A percentile compares a stretch with the other conserved stretches of the same genome.
Evolutionary conservation across 2,888 invertebrate genomes (phyloP).

Genomic region (Neelides folsomi): DNA sequence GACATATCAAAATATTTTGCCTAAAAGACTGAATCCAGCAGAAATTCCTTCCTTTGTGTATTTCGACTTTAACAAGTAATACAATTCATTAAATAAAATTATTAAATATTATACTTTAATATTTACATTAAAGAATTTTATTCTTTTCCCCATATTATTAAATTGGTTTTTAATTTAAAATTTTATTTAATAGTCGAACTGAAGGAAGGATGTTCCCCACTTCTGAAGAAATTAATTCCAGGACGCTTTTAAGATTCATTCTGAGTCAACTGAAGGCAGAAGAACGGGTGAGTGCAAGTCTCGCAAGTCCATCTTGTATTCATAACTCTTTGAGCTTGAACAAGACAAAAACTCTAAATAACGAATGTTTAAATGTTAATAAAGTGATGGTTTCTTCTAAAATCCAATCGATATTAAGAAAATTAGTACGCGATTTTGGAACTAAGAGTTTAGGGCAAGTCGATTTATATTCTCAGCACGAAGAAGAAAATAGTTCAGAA

Average conservation of each 20-base stretch:
- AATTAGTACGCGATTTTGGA: too few species aligned
- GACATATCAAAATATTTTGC: conserved; percentile 27
- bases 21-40: conserved; percentile 19
- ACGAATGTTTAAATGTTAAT: too few species aligned
- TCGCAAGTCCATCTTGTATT: conserved; percentile 14
- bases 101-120: not conserved
- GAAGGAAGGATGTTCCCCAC: conserved; percentile 23
- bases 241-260: conserved; percentile 23
- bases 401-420: too few species aligned
- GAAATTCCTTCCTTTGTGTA: conserved; percentile 27
- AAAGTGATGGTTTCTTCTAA: too few species aligned
- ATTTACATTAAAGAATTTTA: not conserved
- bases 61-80: conserved; percentile 26
- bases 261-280: conserved; percentile 26
- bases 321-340: too few species aligned
- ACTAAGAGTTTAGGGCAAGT: too few species aligned
- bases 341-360: too few species aligned
- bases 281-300: conserved; percentile 21
- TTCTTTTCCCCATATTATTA: too few species aligned
- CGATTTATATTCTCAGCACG: too few species aligned
- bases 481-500: too few species aligned
- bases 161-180: conserved; percentile 4
- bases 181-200: conserved; percentile 17
- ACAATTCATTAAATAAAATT: not conserved
- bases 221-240: conserved; percentile 17